Evolutionary conservation across 2,113 vertebrate genomes (phyloP), one percentile per base, ranked within the genome.

Genomic region (Nyctereutes procyonoides): DNA sequence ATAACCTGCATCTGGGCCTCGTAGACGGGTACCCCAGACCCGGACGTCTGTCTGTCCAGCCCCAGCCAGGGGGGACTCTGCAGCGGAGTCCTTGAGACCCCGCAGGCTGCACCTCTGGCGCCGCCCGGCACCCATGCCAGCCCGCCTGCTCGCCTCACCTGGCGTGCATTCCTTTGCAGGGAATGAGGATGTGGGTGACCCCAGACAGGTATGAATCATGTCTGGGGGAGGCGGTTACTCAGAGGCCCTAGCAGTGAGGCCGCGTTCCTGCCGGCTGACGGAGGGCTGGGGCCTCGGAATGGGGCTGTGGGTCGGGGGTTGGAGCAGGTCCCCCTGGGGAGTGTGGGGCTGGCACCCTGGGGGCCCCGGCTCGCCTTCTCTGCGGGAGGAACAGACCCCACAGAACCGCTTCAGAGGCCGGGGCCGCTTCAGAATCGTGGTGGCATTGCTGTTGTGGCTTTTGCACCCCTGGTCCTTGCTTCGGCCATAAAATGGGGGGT

Each of bases 131-230:
- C 35, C 4, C 51, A n/a, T 30, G 83, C 67, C 91, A 24, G 53
- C 88, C 69, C 3, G 30, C 85, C 86, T 0, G 0, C 69, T 20
- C 2, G 3, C 53, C 62, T 93, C 62, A 93, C 89, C 96, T 0
- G 3, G 32, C 71, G 92, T 0, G 5, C 69, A 55, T 98, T 98
- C 97, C 96, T 92, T 1, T 4, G 24, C 12, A 0, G 90, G 74
- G 87, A 93, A 94, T 4, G 90, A 98, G 96, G 97, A 88, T 96
- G 95, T 93, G 96, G 96, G 96, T 95, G 98, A 97, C 96, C 95
- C 97, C 95, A 97, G 97, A 96, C 90, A 24, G 93, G 81, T 62
- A n/a, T 97, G 97, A 97, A 67, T 98, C 96, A 97, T 90, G 96
- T 97, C 96, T 97, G 48, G 62, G 53, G 87, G 90, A 96, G 95